A percentile compares a stretch with the other conserved stretches of the same genome.
Evolutionary conservation across 2,113 vertebrate genomes (phyloP).

Genomic region (Montifringilla adamsi): DNA sequence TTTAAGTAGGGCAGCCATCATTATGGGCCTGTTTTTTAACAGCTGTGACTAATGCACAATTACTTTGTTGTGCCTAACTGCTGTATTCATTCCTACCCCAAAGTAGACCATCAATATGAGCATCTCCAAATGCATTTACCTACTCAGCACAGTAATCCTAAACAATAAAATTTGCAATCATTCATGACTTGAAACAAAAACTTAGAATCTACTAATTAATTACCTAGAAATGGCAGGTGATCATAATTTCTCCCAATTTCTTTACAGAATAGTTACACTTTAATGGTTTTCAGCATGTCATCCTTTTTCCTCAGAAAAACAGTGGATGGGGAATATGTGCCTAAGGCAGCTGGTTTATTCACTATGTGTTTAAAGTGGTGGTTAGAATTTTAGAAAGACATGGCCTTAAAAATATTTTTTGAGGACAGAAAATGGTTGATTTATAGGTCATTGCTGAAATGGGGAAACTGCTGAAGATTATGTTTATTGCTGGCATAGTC

Average conservation of each 20-base stretch:
- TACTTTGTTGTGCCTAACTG: constrained; percentile 14
- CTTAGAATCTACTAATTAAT: background rate
- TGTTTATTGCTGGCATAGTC: background rate
- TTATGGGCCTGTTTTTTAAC: constrained; percentile 16
- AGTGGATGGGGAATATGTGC: background rate
- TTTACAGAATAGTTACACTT: background rate
- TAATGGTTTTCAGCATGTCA: background rate
- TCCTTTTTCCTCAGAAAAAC: background rate
- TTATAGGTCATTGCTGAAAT: background rate
- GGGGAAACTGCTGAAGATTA: background rate
- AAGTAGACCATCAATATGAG: background rate
- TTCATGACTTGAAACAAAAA: constrained; percentile 11
- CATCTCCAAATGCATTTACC: constrained; percentile 11
- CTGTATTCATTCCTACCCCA: background rate
- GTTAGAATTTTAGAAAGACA: constrained; percentile 1
- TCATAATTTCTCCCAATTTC: background rate
- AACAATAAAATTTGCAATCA: background rate
- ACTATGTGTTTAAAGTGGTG: background rate
- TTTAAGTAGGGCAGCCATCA: background rate
- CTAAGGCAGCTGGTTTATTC: background rate
- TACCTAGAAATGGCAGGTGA: background rate
- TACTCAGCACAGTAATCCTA: constrained; percentile 8
- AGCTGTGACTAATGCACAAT: background rate
- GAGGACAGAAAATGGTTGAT: background rate
- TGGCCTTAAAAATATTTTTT: background rate